These are phyloP conservation scores for Camponotus floridanus DNA, from an alignment of 1,140 invertebrate genomes.

Conservation along the genomic window DNA sequence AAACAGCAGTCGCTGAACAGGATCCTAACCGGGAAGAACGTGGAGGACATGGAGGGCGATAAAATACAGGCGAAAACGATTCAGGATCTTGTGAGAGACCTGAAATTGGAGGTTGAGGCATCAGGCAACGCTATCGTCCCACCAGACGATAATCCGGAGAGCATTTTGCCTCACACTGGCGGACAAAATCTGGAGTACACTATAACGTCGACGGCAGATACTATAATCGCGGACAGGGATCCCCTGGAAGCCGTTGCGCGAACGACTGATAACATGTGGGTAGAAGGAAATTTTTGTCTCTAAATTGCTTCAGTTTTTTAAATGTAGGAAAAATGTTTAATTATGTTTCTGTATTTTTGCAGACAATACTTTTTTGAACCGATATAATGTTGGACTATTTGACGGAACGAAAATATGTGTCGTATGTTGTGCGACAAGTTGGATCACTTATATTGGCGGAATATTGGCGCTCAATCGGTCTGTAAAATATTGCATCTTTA, in stretches of 20 bases:
- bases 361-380: constrained; percentile 79
- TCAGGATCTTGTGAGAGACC: constrained; percentile 82
- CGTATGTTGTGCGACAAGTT: not conserved
- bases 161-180: constrained; percentile 83
- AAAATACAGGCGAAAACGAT: constrained; percentile 78
- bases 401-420: not conserved
- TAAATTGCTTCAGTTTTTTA: not conserved
- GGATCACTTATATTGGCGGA: constrained; percentile 2
- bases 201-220: constrained; percentile 58
- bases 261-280: constrained; percentile 79
- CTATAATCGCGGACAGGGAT: constrained; percentile 77
- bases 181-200: constrained; percentile 81
- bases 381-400: constrained; percentile 70
- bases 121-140: constrained; percentile 76
- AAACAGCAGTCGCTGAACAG: constrained; percentile 74
- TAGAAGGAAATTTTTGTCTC: constrained; percentile 32
- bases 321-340: constrained; percentile 8
- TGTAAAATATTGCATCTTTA: constrained; percentile 16
- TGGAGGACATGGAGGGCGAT: constrained; percentile 61
- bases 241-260: constrained; percentile 82
- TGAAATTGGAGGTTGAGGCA: constrained; percentile 83
- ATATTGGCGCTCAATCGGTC: not conserved
- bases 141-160: constrained; percentile 81
- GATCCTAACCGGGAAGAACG: constrained; percentile 62
- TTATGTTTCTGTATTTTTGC: constrained; percentile 62